These are phyloP conservation scores for Marcusenius ussheri DNA, from an alignment of 2,113 vertebrate species.

Conservation along the genomic window DNA sequence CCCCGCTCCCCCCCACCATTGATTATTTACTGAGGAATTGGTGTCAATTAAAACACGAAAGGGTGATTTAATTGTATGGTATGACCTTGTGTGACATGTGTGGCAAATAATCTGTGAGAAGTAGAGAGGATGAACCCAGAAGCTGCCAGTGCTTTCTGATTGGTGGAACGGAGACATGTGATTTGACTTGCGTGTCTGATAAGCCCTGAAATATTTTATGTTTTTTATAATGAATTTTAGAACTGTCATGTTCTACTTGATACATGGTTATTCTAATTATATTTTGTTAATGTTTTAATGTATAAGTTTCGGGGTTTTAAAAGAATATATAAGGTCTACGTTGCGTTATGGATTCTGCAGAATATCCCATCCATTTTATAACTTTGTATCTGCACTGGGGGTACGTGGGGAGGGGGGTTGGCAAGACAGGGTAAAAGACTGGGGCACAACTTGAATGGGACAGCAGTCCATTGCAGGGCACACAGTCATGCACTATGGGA, in stretches of 20 bases:
- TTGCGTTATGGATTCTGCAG: not conserved
- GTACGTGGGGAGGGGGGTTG: not conserved
- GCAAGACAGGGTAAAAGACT: not conserved
- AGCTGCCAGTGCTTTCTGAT: not conserved
- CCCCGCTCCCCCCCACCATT: slow-evolving; percentile 49
- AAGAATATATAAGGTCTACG: not conserved
- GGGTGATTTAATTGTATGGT: slow-evolving; percentile 59
- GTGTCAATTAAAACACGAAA: slow-evolving; percentile 68
- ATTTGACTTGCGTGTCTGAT: not conserved
- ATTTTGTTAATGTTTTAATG: not conserved
- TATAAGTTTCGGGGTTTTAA: not conserved
- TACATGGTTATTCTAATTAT: not conserved
- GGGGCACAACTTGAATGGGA: not conserved
- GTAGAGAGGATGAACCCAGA: not conserved
- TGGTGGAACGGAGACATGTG: not conserved
- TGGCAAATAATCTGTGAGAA: slow-evolving; percentile 28
- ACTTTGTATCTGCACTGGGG: not conserved
- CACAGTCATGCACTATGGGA: not conserved
- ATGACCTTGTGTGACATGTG: slow-evolving; percentile 52
- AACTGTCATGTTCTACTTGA: not conserved
- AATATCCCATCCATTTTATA: not conserved
- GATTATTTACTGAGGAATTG: slow-evolving; percentile 61
- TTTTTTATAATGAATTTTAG: not conserved
- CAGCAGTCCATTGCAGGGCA: not conserved
- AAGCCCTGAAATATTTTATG: not conserved